These are phyloP conservation scores for Dryocosmus kuriphilus DNA, from an alignment of 2,888 invertebrate species.

Conservation along the genomic window DNA sequence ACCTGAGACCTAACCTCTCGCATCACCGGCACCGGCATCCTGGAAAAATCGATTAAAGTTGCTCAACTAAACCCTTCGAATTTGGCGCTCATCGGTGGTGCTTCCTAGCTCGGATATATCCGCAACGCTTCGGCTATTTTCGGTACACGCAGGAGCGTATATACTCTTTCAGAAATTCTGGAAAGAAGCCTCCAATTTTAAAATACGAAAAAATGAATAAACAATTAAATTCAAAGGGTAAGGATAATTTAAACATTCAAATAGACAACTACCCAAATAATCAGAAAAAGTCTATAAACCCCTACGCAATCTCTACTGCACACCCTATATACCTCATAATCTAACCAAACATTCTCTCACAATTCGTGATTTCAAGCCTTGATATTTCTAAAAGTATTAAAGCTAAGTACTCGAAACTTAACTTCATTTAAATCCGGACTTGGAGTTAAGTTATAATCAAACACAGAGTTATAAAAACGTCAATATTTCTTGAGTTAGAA, in stretches of 20 bases:
- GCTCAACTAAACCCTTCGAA: neutral
- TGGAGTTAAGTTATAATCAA: too few relatives aligned
- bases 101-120: neutral
- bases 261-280: neutral
- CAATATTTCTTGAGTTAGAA: too few relatives aligned
- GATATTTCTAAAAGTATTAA: neutral
- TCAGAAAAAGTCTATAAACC: too few relatives aligned
- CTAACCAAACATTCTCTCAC: neutral
- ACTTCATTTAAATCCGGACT: neutral
- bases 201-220: too few relatives aligned
- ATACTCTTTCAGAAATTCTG: neutral
- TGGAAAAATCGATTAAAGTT: neutral
- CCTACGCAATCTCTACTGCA: too few relatives aligned
- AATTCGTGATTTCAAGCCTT: neutral
- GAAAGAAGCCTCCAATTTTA: neutral
- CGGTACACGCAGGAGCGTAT: neutral
- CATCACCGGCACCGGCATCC: conserved; percentile 2
- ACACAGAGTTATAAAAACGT: too few relatives aligned
- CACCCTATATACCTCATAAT: neutral
- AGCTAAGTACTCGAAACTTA: neutral
- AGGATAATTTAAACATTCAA: too few relatives aligned
- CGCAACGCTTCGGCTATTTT: neutral
- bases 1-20: conserved; percentile 7
- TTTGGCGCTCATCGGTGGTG: neutral
- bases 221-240: too few relatives aligned